A percentile compares a stretch with the other conserved stretches of the same genome.
phyloP scores from a whole-genome alignment of 37 sponge, comb jelly and placozoan species.

The Mnemiopsis leidyi region DNA sequence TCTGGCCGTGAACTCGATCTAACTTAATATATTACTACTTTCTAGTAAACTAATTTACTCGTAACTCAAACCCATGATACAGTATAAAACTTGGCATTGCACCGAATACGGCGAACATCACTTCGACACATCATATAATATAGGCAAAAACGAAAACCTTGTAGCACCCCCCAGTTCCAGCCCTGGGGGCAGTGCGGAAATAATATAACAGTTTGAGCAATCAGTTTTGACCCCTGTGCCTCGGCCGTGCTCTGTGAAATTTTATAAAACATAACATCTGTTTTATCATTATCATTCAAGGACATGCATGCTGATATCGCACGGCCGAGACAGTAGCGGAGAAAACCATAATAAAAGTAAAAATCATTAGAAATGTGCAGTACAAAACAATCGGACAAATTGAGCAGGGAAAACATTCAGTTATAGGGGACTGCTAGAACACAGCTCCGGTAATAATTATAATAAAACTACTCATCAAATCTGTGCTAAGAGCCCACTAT shows the following conservation, averaged over 20 bases:
- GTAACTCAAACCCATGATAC: neutral
- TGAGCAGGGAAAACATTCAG: neutral
- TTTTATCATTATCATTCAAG: neutral
- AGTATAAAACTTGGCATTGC: neutral
- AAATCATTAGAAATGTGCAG: neutral
- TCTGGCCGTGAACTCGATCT: too few species aligned
- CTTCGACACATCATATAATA: neutral
- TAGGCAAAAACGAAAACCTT: neutral
- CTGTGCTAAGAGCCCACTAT: neutral
- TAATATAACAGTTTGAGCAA: neutral
- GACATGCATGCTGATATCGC: neutral
- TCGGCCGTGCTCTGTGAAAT: neutral
- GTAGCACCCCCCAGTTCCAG: neutral
- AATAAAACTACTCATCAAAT: constrained; percentile 4
- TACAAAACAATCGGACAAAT: neutral
- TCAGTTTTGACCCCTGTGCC: neutral
- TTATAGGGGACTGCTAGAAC: neutral
- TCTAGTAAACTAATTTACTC: neutral
- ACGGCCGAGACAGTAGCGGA: neutral
- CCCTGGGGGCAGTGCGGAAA: neutral
- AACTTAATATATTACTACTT: neutral
- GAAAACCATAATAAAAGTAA: neutral
- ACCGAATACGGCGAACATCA: neutral
- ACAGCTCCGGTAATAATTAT: neutral
- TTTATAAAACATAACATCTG: neutral